These are phyloP conservation scores for Spodoptera litura DNA, from an alignment of 1,140 invertebrate species.

Conservation along the genomic window DNA sequence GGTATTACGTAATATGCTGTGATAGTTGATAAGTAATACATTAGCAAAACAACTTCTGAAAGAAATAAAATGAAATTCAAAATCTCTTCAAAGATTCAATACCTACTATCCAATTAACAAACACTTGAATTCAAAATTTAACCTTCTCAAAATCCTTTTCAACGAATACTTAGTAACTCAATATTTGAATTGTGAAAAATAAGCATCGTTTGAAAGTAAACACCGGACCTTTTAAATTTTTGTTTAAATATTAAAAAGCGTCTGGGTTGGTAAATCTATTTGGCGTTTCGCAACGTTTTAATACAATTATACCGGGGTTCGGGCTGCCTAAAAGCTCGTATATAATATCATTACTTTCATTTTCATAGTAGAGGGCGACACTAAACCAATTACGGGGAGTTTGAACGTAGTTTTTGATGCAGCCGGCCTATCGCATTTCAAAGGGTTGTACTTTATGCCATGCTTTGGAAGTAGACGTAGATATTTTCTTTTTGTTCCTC, in stretches of 20 bases:
- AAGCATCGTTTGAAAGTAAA: slow-evolving; percentile 40
- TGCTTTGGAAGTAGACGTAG: slow-evolving; percentile 3
- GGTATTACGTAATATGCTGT: too few species aligned
- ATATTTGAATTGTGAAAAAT: slow-evolving; percentile 17
- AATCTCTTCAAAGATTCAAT: not conserved
- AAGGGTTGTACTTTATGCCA: slow-evolving; percentile 53
- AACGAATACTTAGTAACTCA: not conserved
- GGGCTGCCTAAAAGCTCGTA: slow-evolving; percentile 72
- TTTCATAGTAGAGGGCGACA: slow-evolving; percentile 62
- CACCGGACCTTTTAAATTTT: slow-evolving; percentile 41
- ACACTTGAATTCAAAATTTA: slow-evolving; percentile 1
- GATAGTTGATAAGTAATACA: too few species aligned
- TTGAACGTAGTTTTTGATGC: slow-evolving; percentile 59
- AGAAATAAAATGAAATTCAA: not conserved
- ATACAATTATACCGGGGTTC: slow-evolving; percentile 64
- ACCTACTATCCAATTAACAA: not conserved
- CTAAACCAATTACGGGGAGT: slow-evolving; percentile 70
- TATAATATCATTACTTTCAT: slow-evolving; percentile 77
- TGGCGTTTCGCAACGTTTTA: slow-evolving; percentile 60
- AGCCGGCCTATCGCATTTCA: slow-evolving; percentile 64
- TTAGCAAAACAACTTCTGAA: too few species aligned
- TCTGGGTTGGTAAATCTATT: slow-evolving; percentile 46
- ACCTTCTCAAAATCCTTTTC: not conserved
- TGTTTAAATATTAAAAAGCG: slow-evolving; percentile 49
- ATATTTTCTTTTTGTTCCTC: not conserved